A percentile compares a stretch with the other conserved stretches of the same genome.
Conservation (phyloP, 2,888 invertebrate species). For the Phaedon cochleariae region DNA sequence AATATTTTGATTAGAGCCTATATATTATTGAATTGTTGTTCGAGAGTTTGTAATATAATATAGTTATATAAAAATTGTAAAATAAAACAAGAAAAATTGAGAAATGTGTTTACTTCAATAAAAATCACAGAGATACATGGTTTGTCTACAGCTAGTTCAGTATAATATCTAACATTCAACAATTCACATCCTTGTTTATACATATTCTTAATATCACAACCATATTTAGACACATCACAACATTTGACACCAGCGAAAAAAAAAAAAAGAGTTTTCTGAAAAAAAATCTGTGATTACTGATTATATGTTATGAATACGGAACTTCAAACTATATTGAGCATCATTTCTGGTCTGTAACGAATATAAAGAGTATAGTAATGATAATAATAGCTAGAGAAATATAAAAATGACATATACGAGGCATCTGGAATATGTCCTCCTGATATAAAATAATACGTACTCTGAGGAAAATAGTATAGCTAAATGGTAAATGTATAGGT, state of each 20-base stretch:
- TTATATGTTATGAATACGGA: no score
- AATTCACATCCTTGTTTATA: slow-evolving; percentile 30
- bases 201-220: slow-evolving; percentile 31
- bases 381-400: no score
- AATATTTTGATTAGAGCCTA: slow-evolving; percentile 24
- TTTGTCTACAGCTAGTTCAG: slow-evolving; percentile 15
- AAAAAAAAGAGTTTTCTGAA: slow-evolving; percentile 40
- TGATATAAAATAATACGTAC: no score
- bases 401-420: no score
- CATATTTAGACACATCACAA: slow-evolving; percentile 21
- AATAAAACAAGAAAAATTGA: slow-evolving; percentile 27
- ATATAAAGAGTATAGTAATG: no score
- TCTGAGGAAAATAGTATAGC: no score
- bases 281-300: no score
- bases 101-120: slow-evolving; percentile 25
- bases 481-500: no score
- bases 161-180: slow-evolving; percentile 37
- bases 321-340: no score
- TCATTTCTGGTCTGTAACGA: no score
- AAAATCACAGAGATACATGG: slow-evolving; percentile 33
- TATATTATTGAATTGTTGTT: not conserved
- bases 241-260: not conserved
- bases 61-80: slow-evolving; percentile 13
- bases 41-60: slow-evolving; percentile 18
- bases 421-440: no score